phyloP scores from a whole-genome alignment of 2,888 invertebrate genomes.

The Caenorhabditis sp. region DNA sequence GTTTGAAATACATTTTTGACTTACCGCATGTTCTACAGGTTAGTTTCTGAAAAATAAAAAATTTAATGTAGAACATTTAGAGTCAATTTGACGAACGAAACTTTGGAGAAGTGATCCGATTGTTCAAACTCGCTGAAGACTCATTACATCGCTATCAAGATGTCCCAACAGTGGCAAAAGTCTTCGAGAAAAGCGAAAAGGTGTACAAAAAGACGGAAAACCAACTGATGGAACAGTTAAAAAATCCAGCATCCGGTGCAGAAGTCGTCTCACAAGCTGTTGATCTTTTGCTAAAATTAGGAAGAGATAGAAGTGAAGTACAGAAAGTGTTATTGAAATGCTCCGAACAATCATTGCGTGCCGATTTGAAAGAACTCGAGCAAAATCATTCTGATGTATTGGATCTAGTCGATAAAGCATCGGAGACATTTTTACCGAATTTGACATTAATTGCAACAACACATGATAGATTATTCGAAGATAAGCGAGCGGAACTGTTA shows the following conservation, averaged over 20 bases:
- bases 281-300: slow-evolving; percentile 38
- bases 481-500: slow-evolving; percentile 22
- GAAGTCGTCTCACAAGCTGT: slow-evolving; percentile 44
- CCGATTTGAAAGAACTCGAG: slow-evolving; percentile 36
- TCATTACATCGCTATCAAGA: slow-evolving; percentile 48
- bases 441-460: slow-evolving; percentile 62
- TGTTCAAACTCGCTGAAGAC: slow-evolving; percentile 46
- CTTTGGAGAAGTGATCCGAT: slow-evolving; percentile 47
- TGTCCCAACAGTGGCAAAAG: slow-evolving; percentile 43
- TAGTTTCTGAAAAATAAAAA: neutral
- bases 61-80: slow-evolving; percentile 23
- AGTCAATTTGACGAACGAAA: slow-evolving; percentile 51
- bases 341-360: slow-evolving; percentile 28
- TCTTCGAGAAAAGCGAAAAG: slow-evolving; percentile 32
- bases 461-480: slow-evolving; percentile 52
- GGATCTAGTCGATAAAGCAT: slow-evolving; percentile 69
- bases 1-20: slow-evolving; percentile 66
- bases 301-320: slow-evolving; percentile 39
- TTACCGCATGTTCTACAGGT: slow-evolving; percentile 66
- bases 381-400: slow-evolving; percentile 57
- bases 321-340: slow-evolving; percentile 32
- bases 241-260: slow-evolving; percentile 35
- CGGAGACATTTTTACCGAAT: slow-evolving; percentile 66
- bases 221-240: slow-evolving; percentile 34
- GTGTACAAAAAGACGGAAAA: slow-evolving; percentile 38